Percentiles rank a stretch among this genome's conserved stretches.
These are phyloP conservation scores for Microtus obscurus DNA, from an alignment of 2,797 vertebrate species.

Conservation along the genomic window DNA sequence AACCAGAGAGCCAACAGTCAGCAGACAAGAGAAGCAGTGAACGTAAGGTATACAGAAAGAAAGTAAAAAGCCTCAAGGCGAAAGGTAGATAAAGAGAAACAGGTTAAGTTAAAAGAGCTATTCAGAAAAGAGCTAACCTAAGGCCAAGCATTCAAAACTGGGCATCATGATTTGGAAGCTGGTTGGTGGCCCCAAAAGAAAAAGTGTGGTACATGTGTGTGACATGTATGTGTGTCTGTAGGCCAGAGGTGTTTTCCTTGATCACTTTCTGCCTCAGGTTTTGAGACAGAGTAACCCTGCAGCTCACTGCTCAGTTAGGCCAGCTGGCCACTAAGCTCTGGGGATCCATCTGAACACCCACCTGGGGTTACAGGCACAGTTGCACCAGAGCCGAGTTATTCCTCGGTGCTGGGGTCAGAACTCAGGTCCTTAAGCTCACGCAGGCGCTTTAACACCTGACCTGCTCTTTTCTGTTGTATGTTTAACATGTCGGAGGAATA, in stretches of 20 bases:
- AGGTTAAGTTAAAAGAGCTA: not conserved
- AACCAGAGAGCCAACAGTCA: not conserved
- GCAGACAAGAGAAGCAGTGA: not conserved
- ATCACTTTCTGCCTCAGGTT: not conserved
- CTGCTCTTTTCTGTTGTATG: not conserved
- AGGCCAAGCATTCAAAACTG: not conserved
- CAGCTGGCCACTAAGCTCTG: not conserved
- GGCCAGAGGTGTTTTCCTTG: not conserved
- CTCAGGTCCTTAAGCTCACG: not conserved
- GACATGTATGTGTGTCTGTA: not conserved
- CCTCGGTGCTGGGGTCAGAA: not conserved
- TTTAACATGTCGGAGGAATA: conserved; percentile 32
- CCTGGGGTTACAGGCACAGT: not conserved
- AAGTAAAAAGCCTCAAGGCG: not conserved
- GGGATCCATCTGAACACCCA: too few relatives aligned
- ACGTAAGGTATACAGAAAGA: not conserved
- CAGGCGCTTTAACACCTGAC: not conserved
- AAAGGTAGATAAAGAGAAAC: not conserved
- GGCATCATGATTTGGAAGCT: not conserved
- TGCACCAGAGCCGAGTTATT: not conserved
- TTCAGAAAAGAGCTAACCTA: not conserved
- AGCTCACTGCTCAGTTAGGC: not conserved
- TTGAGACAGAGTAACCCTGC: not conserved
- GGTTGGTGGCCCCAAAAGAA: not conserved
- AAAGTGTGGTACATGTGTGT: not conserved